phyloP scores from a whole-genome alignment of 92 coral and sea anemone species.

The Epizoanthus fatuus region DNA sequence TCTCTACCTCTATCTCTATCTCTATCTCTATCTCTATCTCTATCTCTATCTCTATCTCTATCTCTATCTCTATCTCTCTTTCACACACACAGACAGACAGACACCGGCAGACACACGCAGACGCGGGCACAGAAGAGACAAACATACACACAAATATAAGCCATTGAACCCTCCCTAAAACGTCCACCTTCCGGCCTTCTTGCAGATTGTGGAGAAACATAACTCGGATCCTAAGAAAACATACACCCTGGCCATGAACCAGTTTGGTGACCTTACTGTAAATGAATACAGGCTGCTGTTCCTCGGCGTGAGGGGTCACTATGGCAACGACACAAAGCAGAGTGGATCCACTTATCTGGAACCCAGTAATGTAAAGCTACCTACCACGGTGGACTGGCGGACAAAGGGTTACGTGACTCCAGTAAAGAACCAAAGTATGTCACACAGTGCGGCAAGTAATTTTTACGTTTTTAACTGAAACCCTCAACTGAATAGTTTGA shows the following conservation, averaged over 20 bases:
- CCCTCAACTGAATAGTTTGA: too few relatives aligned
- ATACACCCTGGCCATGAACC: slow-evolving; percentile 62
- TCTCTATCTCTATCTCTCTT: too few relatives aligned
- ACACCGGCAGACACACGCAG: too few relatives aligned
- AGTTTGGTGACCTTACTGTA: slow-evolving; percentile 56
- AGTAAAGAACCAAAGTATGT: slow-evolving; percentile 55
- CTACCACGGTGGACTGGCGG: slow-evolving; percentile 57
- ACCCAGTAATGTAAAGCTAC: slow-evolving; percentile 46
- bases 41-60: too few relatives aligned
- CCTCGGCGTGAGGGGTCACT: slow-evolving; percentile 49
- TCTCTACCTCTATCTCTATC: too few relatives aligned
- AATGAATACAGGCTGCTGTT: slow-evolving; percentile 49
- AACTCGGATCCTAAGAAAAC: slow-evolving; percentile 33
- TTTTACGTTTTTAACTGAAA: not conserved
- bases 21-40: too few relatives aligned
- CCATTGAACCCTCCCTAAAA: not conserved
- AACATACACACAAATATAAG: not conserved
- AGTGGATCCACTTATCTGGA: slow-evolving; percentile 58
- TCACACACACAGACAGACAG: too few relatives aligned
- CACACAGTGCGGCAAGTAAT: not conserved
- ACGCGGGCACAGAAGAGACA: not conserved
- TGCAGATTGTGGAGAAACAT: slow-evolving; percentile 55
- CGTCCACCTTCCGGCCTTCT: not conserved
- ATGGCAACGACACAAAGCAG: slow-evolving; percentile 21
- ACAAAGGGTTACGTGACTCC: slow-evolving; percentile 52